These are phyloP conservation scores for Burhinus bistriatus DNA, from an alignment of 2,113 vertebrate species.

Conservation along the genomic window DNA sequence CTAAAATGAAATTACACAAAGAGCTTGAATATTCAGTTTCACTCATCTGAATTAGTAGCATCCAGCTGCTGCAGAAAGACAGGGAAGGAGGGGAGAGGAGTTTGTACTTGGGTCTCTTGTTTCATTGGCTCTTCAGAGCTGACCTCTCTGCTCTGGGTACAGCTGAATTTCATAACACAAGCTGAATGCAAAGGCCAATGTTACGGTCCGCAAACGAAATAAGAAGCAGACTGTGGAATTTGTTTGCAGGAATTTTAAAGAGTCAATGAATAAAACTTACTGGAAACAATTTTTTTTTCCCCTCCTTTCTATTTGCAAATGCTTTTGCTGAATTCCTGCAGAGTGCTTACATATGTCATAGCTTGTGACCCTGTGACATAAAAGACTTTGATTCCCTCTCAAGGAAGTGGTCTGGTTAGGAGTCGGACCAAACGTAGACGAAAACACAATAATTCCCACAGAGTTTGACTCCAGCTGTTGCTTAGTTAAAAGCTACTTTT, in stretches of 20 bases:
- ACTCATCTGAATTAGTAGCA: neutral
- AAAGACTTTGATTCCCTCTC: conserved; percentile 14
- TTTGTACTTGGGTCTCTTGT: neutral
- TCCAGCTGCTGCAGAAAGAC: neutral
- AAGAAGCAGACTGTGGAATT: neutral
- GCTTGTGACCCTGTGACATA: conserved; percentile 19
- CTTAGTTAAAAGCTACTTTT: conserved; percentile 35
- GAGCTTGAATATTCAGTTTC: neutral
- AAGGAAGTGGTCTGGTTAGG: conserved; percentile 4
- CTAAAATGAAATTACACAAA: neutral
- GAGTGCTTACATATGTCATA: conserved; percentile 1
- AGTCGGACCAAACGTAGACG: neutral
- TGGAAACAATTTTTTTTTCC: neutral
- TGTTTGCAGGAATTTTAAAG: neutral
- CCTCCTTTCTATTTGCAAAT: neutral
- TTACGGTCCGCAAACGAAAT: neutral
- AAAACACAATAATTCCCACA: conserved; percentile 14
- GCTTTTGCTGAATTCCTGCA: neutral
- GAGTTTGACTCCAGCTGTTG: conserved; percentile 32
- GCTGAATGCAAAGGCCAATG: neutral
- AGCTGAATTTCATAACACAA: neutral
- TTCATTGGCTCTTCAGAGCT: neutral
- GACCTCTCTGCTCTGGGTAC: neutral
- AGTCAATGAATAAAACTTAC: neutral
- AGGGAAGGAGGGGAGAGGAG: neutral